Percentiles rank a stretch among this genome's conserved stretches.
phyloP scores from a whole-genome alignment of 1,140 invertebrate genomes.

The Galleria mellonella region DNA sequence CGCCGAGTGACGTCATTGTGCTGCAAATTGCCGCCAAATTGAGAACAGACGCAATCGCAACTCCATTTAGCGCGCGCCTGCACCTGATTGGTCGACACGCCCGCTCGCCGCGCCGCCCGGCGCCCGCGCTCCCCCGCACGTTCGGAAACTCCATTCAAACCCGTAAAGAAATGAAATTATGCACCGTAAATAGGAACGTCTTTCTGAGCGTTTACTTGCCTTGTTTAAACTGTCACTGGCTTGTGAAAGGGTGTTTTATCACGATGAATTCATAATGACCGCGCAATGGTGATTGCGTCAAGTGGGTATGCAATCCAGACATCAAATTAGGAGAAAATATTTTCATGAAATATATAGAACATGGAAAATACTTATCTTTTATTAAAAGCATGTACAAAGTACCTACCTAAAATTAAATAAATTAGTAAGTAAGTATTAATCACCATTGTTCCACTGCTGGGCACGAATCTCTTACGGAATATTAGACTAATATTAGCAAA shows the following conservation, averaged over 20 bases:
- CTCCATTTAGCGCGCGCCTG: constrained; percentile 53
- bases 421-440: too few relatives aligned
- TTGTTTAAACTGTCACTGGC: constrained; percentile 44
- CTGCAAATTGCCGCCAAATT: constrained; percentile 66
- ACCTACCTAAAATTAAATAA: too few relatives aligned
- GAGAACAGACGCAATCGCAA: constrained; percentile 52
- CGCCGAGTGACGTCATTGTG: constrained; percentile 44
- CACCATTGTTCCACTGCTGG: too few relatives aligned
- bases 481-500: too few relatives aligned
- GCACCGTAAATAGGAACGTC: constrained; percentile 61
- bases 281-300: constrained; percentile 22
- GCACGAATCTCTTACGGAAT: too few relatives aligned
- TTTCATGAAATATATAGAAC: too few relatives aligned
- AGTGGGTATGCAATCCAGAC: constrained; percentile 2
- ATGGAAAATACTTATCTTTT: too few relatives aligned
- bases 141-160: constrained; percentile 27
- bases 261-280: constrained; percentile 26
- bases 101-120: constrained; percentile 19
- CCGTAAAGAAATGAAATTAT: constrained; percentile 59
- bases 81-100: constrained; percentile 62
- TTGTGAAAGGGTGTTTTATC: constrained; percentile 14
- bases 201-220: constrained; percentile 34
- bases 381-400: too few relatives aligned
- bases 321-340: too few relatives aligned
- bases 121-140: constrained; percentile 14